These are phyloP conservation scores for Selene dorsalis DNA, from an alignment of 2,797 vertebrate genomes.

Conservation along the genomic window DNA sequence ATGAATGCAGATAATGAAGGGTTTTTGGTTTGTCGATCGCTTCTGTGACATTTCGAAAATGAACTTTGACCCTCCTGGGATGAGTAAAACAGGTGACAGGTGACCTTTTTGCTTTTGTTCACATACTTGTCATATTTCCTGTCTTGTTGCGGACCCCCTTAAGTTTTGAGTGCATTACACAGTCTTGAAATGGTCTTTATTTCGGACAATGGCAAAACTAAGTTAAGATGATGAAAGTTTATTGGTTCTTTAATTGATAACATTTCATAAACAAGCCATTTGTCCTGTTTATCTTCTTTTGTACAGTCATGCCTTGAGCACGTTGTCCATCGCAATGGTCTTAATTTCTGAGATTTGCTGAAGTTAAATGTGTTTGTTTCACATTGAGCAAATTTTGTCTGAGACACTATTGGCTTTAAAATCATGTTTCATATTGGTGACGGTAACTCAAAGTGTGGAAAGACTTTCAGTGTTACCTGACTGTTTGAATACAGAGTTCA, in stretches of 20 bases:
- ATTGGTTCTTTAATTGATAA: no score
- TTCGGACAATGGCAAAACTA: no score
- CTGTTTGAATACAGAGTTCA: conserved; percentile 10
- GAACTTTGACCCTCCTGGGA: neutral
- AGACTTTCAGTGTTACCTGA: neutral
- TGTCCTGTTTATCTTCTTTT: no score
- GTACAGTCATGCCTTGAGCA: no score
- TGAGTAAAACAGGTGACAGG: neutral
- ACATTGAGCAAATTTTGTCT: neutral
- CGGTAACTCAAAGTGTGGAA: neutral
- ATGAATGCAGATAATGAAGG: no score
- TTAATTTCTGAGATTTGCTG: neutral
- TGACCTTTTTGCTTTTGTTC: neutral
- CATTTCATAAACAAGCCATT: no score
- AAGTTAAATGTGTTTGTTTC: neutral
- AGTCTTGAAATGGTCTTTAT: neutral
- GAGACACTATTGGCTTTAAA: neutral
- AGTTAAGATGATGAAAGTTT: no score
- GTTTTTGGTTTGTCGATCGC: neutral
- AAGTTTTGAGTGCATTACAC: neutral
- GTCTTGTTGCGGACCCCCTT: neutral
- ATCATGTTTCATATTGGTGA: neutral
- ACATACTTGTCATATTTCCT: neutral
- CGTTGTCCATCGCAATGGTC: neutral
- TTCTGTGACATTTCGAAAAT: neutral